Evolutionary conservation across 2,888 invertebrate genomes (phyloP).

Genomic region (Ectropis crepuscularia): DNA sequence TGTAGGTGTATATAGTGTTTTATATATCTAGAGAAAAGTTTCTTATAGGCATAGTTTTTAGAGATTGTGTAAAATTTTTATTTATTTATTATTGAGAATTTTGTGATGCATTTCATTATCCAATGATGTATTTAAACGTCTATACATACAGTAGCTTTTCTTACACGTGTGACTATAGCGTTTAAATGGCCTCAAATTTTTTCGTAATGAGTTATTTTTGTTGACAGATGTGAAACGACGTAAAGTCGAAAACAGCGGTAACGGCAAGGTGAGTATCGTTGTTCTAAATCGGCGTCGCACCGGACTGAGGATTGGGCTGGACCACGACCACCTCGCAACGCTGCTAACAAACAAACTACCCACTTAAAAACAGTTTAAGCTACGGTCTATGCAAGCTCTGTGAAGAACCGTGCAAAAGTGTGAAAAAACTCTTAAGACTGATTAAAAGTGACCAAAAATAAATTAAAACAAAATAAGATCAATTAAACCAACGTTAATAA

Average conservation of each 20-base stretch:
- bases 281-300: constrained; percentile 71
- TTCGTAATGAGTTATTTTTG: constrained; percentile 28
- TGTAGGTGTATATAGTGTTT: too few species aligned
- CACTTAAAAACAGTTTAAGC: constrained; percentile 14
- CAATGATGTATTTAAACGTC: too few species aligned
- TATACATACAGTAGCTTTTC: too few species aligned
- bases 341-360: constrained; percentile 18
- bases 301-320: constrained; percentile 87
- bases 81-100: too few species aligned
- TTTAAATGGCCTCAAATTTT: neutral
- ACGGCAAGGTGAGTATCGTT: constrained; percentile 93
- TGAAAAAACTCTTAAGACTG: constrained; percentile 32
- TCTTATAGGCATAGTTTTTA: too few species aligned
- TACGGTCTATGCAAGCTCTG: constrained; percentile 10
- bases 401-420: constrained; percentile 25
- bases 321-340: constrained; percentile 50
- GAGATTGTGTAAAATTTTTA: too few species aligned
- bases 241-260: constrained; percentile 90
- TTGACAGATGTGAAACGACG: constrained; percentile 91
- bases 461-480: neutral
- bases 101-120: too few species aligned
- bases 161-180: too few species aligned
- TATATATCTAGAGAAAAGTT: too few species aligned
- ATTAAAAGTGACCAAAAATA: constrained; percentile 23
- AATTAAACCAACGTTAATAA: constrained; percentile 12